Base-by-base conservation (phyloP, 2,888 invertebrate species). In the Eupithecia centaureata region DNA sequence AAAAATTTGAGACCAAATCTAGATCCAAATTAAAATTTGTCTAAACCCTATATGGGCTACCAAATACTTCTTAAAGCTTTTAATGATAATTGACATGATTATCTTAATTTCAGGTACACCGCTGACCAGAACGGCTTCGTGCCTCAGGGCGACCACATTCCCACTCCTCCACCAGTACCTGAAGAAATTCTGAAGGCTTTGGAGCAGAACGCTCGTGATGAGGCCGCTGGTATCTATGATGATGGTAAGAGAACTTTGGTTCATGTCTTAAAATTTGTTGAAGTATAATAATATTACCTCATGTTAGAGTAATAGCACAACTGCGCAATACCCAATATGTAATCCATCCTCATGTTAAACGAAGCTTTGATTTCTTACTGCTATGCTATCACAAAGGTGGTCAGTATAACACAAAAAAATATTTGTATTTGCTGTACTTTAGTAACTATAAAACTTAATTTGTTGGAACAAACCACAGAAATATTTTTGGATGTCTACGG, bases 71-170 rank as follows among this genome's bases (percentile, higher is more conserved):
- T 52, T 13, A 1, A n/a, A 13, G 25, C n/a, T 13, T 5, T 28
- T 54, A 0, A 10, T 18, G 15, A 52, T 18, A 1, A 30, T 22
- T 52, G 7, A 52, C 8, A 2, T 25, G 8, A 4, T 15, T 13
- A 4, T n/a, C n/a, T 13, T n/a, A 10, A 61, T 70, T 76, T 28
- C 73, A 92, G 91, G 66, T 93, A 93, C 74, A 90, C 90, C 5
- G 92, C 92, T 72, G 92, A 89, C 65, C 87, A 91, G 78, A 91
- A 93, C 54, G 92, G 92, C 18, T 92, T 92, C 76, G 85, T 87
- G 18, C 88, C 92, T 4, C 82, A 87, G 65, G 92, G 92, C 1
- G 91, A 90, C 42, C 92, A 92, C 68, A 77, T 93, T 12, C 94
- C 93, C 13, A 91, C 92, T 10, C 87, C 86, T 61, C 93, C 90